These are phyloP conservation scores for Scopus umbretta DNA, from an alignment of 2,113 vertebrate species.

Conservation along the genomic window DNA sequence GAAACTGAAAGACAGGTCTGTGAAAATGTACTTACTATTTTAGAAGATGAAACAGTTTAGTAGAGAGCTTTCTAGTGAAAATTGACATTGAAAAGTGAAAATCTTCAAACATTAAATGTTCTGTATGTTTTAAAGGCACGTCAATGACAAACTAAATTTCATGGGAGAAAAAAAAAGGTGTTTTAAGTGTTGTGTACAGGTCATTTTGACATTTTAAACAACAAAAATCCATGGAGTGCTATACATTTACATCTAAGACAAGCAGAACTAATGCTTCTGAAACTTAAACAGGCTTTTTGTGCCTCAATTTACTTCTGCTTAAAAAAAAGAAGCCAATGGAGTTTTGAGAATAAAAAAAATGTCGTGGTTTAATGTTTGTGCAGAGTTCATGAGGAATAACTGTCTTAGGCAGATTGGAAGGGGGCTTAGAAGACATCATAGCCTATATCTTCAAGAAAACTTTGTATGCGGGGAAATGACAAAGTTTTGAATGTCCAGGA, in stretches of 20 bases:
- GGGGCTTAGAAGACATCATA: background rate
- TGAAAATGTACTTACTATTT: background rate
- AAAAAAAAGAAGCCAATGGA: background rate
- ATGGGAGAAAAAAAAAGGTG: conserved; percentile 8
- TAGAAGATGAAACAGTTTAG: background rate
- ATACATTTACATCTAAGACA: no score
- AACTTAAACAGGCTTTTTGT: no score
- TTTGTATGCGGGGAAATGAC: background rate
- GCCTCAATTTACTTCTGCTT: background rate
- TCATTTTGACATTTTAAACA: conserved; percentile 46
- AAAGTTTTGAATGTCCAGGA: background rate
- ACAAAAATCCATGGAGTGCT: background rate
- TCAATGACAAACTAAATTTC: conserved; percentile 29
- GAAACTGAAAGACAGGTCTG: background rate
- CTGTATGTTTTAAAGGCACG: conserved; percentile 10
- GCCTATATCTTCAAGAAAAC: background rate
- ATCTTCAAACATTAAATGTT: conserved; percentile 2
- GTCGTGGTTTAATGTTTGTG: background rate
- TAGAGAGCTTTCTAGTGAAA: background rate
- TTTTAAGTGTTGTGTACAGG: background rate
- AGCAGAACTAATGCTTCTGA: no score
- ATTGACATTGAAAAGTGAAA: background rate
- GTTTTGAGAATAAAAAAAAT: background rate
- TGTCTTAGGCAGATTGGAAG: background rate
- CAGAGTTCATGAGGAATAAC: background rate